These are phyloP conservation scores for Prorops nasuta DNA, from an alignment of 1,140 invertebrate genomes.

Conservation along the genomic window DNA sequence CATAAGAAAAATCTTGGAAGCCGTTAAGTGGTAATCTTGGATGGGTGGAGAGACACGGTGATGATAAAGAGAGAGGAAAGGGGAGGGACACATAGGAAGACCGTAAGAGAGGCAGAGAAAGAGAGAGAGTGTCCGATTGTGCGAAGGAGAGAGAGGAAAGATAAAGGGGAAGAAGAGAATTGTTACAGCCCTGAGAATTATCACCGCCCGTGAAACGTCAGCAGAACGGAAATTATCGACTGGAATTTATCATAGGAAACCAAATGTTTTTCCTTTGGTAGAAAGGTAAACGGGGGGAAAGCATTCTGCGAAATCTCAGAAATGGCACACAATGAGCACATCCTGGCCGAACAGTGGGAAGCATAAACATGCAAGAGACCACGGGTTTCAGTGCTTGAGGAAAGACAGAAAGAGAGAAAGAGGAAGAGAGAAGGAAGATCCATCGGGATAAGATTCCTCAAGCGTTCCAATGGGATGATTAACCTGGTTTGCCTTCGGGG, in stretches of 20 bases:
- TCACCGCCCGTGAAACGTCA: conserved; percentile 37
- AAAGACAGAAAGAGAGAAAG: not conserved
- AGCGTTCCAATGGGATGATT: conserved; percentile 22
- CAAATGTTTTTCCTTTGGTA: not conserved
- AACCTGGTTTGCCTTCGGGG: too few relatives aligned
- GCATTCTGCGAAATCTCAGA: conserved; percentile 15
- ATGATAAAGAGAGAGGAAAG: too few relatives aligned
- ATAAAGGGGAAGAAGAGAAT: conserved; percentile 1
- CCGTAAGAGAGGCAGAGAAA: not conserved
- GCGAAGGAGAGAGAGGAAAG: not conserved
- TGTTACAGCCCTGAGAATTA: conserved; percentile 27
- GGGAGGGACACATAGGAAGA: not conserved
- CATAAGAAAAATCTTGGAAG: conserved; percentile 2
- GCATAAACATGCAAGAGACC: conserved; percentile 8
- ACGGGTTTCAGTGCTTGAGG: not conserved
- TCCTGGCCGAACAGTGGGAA: conserved; percentile 7
- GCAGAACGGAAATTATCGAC: conserved; percentile 21
- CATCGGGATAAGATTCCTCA: conserved; percentile 3
- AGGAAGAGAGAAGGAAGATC: conserved; percentile 8
- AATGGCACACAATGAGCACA: conserved; percentile 14
- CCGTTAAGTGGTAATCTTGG: not conserved
- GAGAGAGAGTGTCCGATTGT: not conserved
- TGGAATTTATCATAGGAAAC: not conserved
- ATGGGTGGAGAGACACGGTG: too few relatives aligned
- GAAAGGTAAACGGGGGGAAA: conserved; percentile 18